A percentile compares a stretch with the other conserved stretches of the same genome.
These are phyloP conservation scores for Oligia latruncula DNA, from an alignment of 2,888 invertebrate species.

Conservation along the genomic window DNA sequence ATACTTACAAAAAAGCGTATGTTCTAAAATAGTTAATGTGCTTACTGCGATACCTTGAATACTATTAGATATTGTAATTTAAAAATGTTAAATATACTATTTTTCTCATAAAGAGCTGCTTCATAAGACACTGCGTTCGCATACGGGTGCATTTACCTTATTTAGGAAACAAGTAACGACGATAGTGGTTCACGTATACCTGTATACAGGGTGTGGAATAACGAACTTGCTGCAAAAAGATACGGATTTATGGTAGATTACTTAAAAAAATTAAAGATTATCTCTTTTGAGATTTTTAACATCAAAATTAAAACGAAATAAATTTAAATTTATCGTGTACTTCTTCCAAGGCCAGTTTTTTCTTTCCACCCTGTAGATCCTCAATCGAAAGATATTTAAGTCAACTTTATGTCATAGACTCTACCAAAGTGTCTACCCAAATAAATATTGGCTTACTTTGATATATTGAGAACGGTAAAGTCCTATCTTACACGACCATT, in stretches of 20 bases:
- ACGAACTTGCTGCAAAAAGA: not conserved
- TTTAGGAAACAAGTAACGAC: slow-evolving; percentile 26
- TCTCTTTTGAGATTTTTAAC: not conserved
- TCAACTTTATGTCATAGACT: slow-evolving; percentile 34
- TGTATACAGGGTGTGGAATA: slow-evolving; percentile 1
- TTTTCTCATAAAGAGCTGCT: slow-evolving; percentile 17
- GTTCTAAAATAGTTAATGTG: slow-evolving; percentile 89
- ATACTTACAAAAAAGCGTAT: slow-evolving; percentile 83
- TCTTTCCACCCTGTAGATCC: slow-evolving; percentile 1
- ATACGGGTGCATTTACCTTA: slow-evolving; percentile 45
- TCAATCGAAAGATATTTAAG: slow-evolving; percentile 18
- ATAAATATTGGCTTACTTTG: slow-evolving; percentile 39
- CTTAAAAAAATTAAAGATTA: not conserved
- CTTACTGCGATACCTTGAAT: slow-evolving; percentile 73
- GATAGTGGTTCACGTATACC: not conserved
- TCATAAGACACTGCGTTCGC: slow-evolving; percentile 25
- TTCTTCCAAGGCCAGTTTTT: not conserved
- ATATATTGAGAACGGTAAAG: slow-evolving; percentile 32
- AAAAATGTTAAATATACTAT: slow-evolving; percentile 40
- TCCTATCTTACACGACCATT: slow-evolving; percentile 20
- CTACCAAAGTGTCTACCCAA: slow-evolving; percentile 18
- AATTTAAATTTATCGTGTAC: not conserved
- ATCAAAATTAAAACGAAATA: no score
- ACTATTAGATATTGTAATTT: slow-evolving; percentile 63
- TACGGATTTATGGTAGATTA: not conserved